These are phyloP conservation scores for Medauroidea extradentata DNA, from an alignment of 1,140 invertebrate species.

Conservation along the genomic window DNA sequence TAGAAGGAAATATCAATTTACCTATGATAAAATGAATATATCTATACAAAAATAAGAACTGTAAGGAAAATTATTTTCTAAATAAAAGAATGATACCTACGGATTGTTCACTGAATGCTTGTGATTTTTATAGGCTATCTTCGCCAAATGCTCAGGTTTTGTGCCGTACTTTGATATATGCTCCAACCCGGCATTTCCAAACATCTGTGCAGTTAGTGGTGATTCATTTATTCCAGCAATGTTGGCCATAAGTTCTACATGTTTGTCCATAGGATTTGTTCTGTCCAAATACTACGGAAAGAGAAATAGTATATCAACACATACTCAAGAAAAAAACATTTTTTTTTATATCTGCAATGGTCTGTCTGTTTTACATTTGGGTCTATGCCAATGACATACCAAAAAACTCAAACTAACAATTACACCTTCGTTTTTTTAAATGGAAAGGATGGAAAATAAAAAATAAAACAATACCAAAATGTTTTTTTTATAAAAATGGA, in stretches of 20 bases:
- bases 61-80: neutral
- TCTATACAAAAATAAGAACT: neutral
- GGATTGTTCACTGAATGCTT: constrained; percentile 95
- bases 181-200: constrained; percentile 93
- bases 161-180: constrained; percentile 98
- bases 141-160: constrained; percentile 88
- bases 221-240: constrained; percentile 69
- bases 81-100: constrained; percentile 48
- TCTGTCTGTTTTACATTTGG: no score
- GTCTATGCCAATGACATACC: no score
- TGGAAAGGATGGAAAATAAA: no score
- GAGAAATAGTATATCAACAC: constrained; percentile 8
- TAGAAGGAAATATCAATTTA: no score
- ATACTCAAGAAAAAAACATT: no score
- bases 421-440: no score
- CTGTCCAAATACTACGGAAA: constrained; percentile 72
- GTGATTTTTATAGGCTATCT: constrained; percentile 97
- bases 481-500: no score
- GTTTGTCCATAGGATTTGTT: constrained; percentile 91
- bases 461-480: no score
- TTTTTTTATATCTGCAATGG: no score
- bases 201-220: constrained; percentile 91
- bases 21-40: no score
- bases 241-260: constrained; percentile 82
- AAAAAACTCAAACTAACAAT: no score